These are phyloP conservation scores for Apteryx owenii DNA, from an alignment of 2,113 vertebrate genomes.

Conservation along the genomic window DNA sequence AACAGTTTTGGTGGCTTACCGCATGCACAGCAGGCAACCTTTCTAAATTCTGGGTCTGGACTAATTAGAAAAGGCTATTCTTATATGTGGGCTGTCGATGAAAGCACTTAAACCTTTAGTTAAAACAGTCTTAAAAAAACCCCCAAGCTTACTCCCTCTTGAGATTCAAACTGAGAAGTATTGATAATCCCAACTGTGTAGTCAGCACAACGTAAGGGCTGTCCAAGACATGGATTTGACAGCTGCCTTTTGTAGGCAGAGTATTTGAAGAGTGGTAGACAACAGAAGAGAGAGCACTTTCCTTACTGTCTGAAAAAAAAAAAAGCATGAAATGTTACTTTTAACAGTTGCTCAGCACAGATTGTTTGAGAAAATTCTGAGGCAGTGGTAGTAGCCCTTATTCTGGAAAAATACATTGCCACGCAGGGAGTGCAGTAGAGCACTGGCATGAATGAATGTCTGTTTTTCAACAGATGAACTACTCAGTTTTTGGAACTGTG, in stretches of 20 bases:
- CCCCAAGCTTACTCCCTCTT: background rate
- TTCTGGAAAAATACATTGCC: accelerated
- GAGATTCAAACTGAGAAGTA: background rate
- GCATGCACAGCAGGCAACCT: background rate
- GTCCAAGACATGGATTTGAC: constrained; percentile 1
- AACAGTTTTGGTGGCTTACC: background rate
- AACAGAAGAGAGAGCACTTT: background rate
- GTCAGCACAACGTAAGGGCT: background rate
- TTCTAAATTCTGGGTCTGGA: background rate
- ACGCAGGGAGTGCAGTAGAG: background rate
- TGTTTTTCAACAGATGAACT: accelerated
- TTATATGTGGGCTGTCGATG: background rate
- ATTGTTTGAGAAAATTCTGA: background rate
- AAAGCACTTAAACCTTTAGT: background rate
- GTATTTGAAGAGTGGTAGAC: background rate
- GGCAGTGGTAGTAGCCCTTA: background rate
- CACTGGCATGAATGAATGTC: background rate
- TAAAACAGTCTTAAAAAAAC: background rate
- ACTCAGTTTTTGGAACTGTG: background rate
- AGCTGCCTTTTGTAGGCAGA: background rate
- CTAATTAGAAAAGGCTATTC: background rate
- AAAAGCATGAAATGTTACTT: background rate
- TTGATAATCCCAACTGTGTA: constrained; percentile 10
- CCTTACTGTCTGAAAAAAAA: too few relatives aligned
- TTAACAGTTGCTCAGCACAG: background rate